Evolutionary conservation across 2,797 vertebrate genomes (phyloP), one percentile per base, ranked within the genome.

Genomic region (Taenioides sp.): DNA sequence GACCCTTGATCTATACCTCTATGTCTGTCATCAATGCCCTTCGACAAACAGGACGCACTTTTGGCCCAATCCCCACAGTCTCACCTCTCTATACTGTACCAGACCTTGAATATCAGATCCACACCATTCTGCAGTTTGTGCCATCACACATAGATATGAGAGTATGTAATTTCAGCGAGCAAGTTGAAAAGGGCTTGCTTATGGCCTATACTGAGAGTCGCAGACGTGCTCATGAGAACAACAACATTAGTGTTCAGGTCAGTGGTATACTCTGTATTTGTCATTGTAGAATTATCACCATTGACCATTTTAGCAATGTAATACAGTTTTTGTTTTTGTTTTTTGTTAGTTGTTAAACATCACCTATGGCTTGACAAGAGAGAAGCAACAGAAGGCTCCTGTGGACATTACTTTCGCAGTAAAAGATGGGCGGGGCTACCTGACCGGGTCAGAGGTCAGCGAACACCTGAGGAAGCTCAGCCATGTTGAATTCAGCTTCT

Each of bases 401-500:
- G 95, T 99, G 12, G 96, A 95, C 63, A 86, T 99, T 50, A 90
- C 94, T 17, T 99, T 98, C 72, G 94, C 95, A 0, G 86, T 98
- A 34, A 94, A 78, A 37, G 94, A 96, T 61, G 74, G 79, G 0
- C 87, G 74, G 0, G 95, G 94, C 55, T 98, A 94, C 83, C 74
- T 98, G 71, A 93, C 84, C 0, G 98, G 97, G 1, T 95, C 96
- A 0, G 94, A 96, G 77, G 94, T 98, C 88, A 98, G 97, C 12
- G 92, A 94, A 66, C 94, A 96, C 80, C 92, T 98, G 72, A 92
- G 97, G 81, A 97, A 95, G 88, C 91, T 98, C 74, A 97, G 92
- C 0, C 80, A 95, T 82, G 98, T 99, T 43, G 98, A 99, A 89
- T 99, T 98, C 94, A 99, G 97, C 86, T 99, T 97, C 92, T 98